These are phyloP conservation scores for Rhincodon typus DNA, from an alignment of 2,797 vertebrate species.

Conservation along the genomic window DNA sequence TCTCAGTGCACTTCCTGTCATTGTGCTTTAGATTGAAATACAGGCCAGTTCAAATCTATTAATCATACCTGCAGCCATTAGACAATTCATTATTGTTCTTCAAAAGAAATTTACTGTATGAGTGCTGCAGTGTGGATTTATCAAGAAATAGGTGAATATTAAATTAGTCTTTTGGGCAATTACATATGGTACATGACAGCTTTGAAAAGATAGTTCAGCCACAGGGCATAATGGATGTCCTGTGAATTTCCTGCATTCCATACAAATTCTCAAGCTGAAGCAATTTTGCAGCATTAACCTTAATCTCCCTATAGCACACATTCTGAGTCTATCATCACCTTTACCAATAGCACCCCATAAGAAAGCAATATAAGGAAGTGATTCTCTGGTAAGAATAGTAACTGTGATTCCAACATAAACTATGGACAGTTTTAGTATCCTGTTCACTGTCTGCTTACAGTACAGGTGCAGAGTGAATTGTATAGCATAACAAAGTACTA, in stretches of 20 bases:
- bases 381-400: background rate
- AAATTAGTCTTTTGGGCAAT: background rate
- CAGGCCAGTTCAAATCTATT: background rate
- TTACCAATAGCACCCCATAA: background rate
- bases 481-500: background rate
- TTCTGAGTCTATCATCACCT: background rate
- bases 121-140: background rate
- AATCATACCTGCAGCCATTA: background rate
- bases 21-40: background rate
- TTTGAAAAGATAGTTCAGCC: background rate
- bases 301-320: background rate
- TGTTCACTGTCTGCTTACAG: background rate
- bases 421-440: background rate
- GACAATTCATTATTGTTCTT: constrained; percentile 4
- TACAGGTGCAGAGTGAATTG: background rate
- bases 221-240: background rate
- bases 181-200: background rate
- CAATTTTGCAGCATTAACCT: background rate
- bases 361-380: background rate
- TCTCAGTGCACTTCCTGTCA: constrained; percentile 29
- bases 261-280: background rate
- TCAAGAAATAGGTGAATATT: background rate
- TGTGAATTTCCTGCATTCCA: background rate
- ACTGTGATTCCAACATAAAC: background rate
- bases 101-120: background rate